phyloP scores from a whole-genome alignment of 2,113 vertebrate genomes.

The Cavia porcellus region DNA sequence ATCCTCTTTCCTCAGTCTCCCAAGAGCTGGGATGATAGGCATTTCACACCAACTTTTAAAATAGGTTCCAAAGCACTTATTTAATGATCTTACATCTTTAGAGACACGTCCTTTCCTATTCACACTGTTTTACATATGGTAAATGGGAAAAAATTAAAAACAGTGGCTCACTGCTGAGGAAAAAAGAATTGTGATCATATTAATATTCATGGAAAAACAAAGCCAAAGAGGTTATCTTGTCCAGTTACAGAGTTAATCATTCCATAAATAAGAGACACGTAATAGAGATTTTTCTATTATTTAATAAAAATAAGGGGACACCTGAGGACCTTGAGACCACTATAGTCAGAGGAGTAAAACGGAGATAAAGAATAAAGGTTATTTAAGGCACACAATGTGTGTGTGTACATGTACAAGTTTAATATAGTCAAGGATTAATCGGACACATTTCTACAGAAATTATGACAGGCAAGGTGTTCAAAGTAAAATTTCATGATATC shows the following conservation, averaged over 20 bases:
- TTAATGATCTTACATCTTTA: not conserved
- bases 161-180: not conserved
- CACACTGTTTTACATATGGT: not conserved
- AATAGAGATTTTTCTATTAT: not conserved
- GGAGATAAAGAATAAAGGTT: not conserved
- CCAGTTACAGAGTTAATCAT: not conserved
- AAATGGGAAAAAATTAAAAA: slow-evolving; percentile 14
- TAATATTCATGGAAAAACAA: not conserved
- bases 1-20: no score
- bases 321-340: not conserved
- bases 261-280: not conserved
- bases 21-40: no score
- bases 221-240: not conserved
- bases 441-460: slow-evolving; percentile 35
- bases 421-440: not conserved
- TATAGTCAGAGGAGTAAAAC: not conserved
- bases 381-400: not conserved
- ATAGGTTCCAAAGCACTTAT: not conserved
- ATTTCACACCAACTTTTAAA: not conserved
- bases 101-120: not conserved
- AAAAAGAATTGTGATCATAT: not conserved
- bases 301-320: not conserved
- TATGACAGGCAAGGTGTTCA: slow-evolving; percentile 6
- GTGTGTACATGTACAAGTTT: not conserved
- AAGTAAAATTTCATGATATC: not conserved